phyloP scores from a whole-genome alignment of 1,140 invertebrate genomes.

The Drosophila elegans region DNA sequence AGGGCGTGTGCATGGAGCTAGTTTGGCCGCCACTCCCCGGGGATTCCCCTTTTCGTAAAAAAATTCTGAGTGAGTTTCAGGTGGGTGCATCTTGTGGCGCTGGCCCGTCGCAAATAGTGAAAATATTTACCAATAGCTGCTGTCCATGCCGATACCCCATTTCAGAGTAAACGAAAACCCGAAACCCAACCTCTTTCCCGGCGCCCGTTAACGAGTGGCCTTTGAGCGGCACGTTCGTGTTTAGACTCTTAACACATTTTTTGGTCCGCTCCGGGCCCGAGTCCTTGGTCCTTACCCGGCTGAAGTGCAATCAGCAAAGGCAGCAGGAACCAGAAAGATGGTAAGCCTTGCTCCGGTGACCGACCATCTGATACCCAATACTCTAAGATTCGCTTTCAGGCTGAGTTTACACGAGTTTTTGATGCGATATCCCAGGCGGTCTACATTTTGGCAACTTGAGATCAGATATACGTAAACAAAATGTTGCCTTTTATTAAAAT shows the following conservation, averaged over 20 bases:
- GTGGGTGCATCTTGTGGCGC: constrained; percentile 22
- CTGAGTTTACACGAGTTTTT: no score
- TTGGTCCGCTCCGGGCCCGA: constrained; percentile 47
- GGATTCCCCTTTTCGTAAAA: background rate
- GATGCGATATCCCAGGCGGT: no score
- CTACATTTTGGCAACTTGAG: no score
- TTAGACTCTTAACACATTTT: constrained; percentile 82
- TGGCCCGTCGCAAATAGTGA: constrained; percentile 65
- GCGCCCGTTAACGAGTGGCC: constrained; percentile 73
- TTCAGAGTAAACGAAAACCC: background rate
- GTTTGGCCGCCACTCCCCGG: constrained; percentile 19
- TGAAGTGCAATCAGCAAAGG: constrained; percentile 68
- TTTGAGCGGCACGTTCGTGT: constrained; percentile 80
- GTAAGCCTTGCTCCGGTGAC: rapidly evolving
- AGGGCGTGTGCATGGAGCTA: constrained; percentile 37
- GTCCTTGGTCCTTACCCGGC: constrained; percentile 26
- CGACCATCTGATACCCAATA: constrained; percentile 1
- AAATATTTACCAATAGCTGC: constrained; percentile 74
- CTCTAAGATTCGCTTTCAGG: no score
- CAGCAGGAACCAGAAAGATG: background rate
- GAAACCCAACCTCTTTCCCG: background rate
- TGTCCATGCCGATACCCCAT: constrained; percentile 28
- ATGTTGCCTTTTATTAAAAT: no score
- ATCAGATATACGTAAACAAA: no score
- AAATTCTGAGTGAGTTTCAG: no score